Evolutionary conservation across 2,113 vertebrate species (phyloP).

Genomic region (Chaetorhynchus papuensis): DNA sequence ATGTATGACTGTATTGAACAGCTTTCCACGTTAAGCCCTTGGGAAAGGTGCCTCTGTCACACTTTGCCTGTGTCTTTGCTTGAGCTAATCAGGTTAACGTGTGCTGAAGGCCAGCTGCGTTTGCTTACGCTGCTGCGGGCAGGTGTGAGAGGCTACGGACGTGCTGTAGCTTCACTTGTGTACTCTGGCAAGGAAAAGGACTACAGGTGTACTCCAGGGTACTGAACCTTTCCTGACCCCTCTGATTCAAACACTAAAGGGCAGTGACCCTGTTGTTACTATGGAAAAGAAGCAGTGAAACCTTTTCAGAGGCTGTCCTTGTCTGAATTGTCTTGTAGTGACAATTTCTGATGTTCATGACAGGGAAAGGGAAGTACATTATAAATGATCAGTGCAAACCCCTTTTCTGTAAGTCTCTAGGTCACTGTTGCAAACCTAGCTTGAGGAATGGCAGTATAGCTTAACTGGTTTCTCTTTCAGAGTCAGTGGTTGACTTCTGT

Average conservation of each 20-base stretch:
- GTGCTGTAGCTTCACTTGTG: background rate
- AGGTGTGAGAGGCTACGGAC: background rate
- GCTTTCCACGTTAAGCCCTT: background rate
- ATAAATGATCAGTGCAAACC: background rate
- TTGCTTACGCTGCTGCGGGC: background rate
- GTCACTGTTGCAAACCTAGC: background rate
- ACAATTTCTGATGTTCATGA: background rate
- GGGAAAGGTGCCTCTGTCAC: background rate
- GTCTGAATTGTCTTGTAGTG: background rate
- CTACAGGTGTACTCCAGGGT: background rate
- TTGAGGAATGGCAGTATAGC: background rate
- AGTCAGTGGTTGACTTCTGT: background rate
- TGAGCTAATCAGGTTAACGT: background rate
- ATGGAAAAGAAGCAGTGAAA: background rate
- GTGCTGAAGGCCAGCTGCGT: background rate
- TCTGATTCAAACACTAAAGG: background rate
- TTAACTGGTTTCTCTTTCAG: background rate
- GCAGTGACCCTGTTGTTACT: background rate
- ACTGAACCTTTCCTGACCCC: background rate
- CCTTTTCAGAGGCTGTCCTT: background rate
- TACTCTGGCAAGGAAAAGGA: background rate
- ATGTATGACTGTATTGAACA: background rate
- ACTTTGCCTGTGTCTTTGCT: background rate
- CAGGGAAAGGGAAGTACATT: background rate
- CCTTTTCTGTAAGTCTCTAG: background rate